Evolutionary conservation across 2,888 invertebrate species (phyloP).

Genomic region (Chaetogeoica ovagalla): DNA sequence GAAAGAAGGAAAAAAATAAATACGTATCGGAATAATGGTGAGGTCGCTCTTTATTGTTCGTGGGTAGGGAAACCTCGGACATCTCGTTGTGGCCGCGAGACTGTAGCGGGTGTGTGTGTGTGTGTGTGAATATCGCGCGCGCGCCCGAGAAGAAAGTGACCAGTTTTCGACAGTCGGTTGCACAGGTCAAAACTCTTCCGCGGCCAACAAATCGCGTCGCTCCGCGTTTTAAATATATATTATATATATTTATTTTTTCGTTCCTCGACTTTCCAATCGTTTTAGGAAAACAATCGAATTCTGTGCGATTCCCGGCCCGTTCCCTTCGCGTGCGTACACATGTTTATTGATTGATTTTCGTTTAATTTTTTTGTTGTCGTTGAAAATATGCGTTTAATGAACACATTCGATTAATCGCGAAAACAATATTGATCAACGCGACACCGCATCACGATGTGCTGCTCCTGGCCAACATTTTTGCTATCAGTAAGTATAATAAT

Average conservation of each 20-base stretch:
- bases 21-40: slow-evolving; percentile 38
- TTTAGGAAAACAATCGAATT: not conserved
- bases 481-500: slow-evolving; percentile 42
- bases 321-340: no score
- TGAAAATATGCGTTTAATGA: slow-evolving; percentile 12
- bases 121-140: slow-evolving; percentile 52
- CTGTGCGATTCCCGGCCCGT: not conserved
- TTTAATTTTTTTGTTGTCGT: not conserved
- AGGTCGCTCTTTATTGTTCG: slow-evolving; percentile 46
- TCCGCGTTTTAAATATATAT: not conserved
- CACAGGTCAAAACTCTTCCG: slow-evolving; percentile 50
- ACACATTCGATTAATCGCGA: not conserved
- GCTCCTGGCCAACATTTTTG: not conserved
- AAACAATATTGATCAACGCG: slow-evolving; percentile 4
- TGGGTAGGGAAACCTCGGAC: slow-evolving; percentile 48
- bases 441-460: no score
- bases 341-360: not conserved
- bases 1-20: no score
- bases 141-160: slow-evolving; percentile 51
- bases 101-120: no score
- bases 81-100: slow-evolving; percentile 24
- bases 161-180: slow-evolving; percentile 52
- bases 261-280: not conserved
- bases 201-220: slow-evolving; percentile 23
- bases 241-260: not conserved